Evolutionary conservation across 2,797 vertebrate species (phyloP).

Genomic region (Galagoides demidoff): DNA sequence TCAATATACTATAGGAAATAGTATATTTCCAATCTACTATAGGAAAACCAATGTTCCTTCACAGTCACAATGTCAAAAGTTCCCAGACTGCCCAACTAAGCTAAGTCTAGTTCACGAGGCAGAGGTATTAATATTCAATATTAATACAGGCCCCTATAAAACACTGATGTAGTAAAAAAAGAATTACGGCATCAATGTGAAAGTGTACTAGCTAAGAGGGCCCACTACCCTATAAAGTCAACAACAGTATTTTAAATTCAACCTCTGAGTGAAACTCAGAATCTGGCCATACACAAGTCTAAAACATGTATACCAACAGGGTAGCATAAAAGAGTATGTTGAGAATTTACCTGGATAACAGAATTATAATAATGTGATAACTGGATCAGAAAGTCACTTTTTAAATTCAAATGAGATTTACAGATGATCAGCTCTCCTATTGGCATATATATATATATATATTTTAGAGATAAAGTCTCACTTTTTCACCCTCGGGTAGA

Average conservation of each 20-base stretch:
- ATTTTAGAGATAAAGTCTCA: no score
- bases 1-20: neutral
- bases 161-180: neutral
- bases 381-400: neutral
- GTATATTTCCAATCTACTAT: neutral
- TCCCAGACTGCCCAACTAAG: slow-evolving; percentile 14
- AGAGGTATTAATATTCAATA: neutral
- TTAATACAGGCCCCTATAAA: neutral
- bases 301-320: neutral
- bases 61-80: neutral
- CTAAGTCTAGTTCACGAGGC: slow-evolving; percentile 68
- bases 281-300: neutral
- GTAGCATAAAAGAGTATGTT: neutral
- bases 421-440: neutral
- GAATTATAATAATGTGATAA: neutral
- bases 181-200: neutral
- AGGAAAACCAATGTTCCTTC: slow-evolving; percentile 7
- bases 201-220: neutral
- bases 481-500: no score
- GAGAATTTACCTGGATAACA: neutral
- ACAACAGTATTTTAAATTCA: neutral
- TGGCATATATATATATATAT: no score
- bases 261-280: neutral
- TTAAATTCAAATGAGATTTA: neutral
- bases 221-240: neutral